Evolutionary conservation across 1,140 invertebrate species (phyloP), one percentile per base, ranked within the genome.

Genomic region (Tyrophagus putrescentiae): DNA sequence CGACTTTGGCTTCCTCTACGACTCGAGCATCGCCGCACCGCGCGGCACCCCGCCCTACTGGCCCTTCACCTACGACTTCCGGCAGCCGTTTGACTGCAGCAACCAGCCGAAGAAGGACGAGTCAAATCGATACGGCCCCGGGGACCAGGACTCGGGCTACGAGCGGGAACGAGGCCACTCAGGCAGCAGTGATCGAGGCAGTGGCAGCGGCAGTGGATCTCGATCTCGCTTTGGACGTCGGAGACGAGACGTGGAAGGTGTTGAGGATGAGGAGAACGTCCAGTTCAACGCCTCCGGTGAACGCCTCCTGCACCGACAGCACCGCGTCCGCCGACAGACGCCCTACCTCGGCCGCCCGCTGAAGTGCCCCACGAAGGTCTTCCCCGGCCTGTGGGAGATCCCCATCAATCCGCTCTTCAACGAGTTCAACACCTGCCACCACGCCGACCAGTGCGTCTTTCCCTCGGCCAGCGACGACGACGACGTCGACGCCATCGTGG

Each of bases 351-450:
- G 63, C 13, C 33, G 59, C n/a, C 39, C 63, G 13, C 36, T 64
- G 33, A 89, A 87, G 4, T 94, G 89, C 64, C 88, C 90, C 0
- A 86, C 85, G 4, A 85, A 85, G 73, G 82, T 85, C 11, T 94
- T 91, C 76, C 87, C 84, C 72, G 88, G 89, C 64, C 78, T 93
- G 2, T 94, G 90, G 90, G 88, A 94, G 73, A 78, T 93, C n/a
- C 90, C 90, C 18, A 71, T 94, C 63, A 94, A 94, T 68, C 84
- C 87, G 18, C 85, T 93, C 70, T 91, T 84, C 67, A 84, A 90
- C 7, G 85, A 88, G 68, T 88, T 87, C 28, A 89, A 89, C 2
- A 87, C 90, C 67, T 94, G 90, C 67, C 86, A 87, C 1, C 89
- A 91, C 67, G 75, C 92, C 65, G 90, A 93, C 71, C 89, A 93